Conservation (phyloP, 2,113 vertebrate genomes). For the Plotosus lineatus region DNA sequence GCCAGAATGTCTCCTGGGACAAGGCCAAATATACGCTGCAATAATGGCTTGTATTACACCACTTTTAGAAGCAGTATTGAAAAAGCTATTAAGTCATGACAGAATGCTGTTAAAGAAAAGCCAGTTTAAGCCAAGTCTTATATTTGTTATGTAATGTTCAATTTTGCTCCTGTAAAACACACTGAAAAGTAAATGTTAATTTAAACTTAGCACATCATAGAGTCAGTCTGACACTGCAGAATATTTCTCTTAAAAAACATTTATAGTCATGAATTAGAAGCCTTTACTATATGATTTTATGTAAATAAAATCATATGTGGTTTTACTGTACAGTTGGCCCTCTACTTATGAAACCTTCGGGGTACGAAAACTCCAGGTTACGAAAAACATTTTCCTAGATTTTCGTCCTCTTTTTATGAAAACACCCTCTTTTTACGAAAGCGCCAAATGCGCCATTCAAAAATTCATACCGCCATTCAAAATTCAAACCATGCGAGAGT, state of each 20-base stretch:
- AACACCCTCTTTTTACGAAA: too few species aligned
- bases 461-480: too few species aligned
- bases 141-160: background rate
- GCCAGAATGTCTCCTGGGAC: conserved; percentile 16
- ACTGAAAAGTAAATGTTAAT: background rate
- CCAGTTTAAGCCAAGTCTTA: background rate
- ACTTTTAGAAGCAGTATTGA: conserved; percentile 33
- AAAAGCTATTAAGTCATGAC: conserved; percentile 10
- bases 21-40: conserved; percentile 34
- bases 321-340: too few species aligned
- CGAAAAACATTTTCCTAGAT: too few species aligned
- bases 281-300: background rate
- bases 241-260: background rate
- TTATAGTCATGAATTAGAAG: background rate
- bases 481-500: too few species aligned
- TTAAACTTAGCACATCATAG: background rate
- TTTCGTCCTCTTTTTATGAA: too few species aligned
- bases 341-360: too few species aligned
- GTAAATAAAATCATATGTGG: background rate
- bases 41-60: conserved; percentile 31
- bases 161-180: background rate
- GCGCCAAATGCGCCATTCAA: too few species aligned
- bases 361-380: too few species aligned
- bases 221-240: background rate
- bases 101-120: background rate